A percentile compares a stretch with the other conserved stretches of the same genome.
Conservation (phyloP, 2,113 vertebrate genomes). For the Heterochromis multidens region DNA sequence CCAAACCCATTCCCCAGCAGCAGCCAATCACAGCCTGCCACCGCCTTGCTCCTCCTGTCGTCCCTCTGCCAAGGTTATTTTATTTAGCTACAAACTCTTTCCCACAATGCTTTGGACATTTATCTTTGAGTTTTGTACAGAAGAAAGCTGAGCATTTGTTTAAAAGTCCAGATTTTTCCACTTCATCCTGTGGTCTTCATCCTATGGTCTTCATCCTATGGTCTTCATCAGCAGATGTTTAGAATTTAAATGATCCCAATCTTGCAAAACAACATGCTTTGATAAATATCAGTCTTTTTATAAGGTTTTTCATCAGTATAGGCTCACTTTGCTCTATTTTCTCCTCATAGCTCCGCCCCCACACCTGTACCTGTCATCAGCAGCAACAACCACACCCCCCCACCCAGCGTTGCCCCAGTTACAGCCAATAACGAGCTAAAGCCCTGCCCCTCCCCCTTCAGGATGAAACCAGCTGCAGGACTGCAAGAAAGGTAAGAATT, state of each 20-base stretch:
- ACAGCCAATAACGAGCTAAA: constrained; percentile 74
- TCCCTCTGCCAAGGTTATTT: constrained; percentile 49
- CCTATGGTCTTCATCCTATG: too few species aligned
- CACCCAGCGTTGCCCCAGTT: neutral
- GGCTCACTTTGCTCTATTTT: neutral
- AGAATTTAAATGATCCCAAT: neutral
- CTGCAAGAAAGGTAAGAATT: constrained; percentile 86
- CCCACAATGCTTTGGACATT: neutral
- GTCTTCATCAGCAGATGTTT: neutral
- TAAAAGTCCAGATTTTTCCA: neutral
- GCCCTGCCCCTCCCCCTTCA: constrained; percentile 90
- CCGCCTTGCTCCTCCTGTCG: constrained; percentile 23
- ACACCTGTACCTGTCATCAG: neutral
- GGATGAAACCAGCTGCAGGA: constrained; percentile 92
- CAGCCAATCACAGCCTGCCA: constrained; percentile 60
- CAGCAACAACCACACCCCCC: constrained; percentile 19
- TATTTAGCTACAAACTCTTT: neutral
- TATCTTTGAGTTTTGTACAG: neutral
- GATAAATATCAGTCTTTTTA: too few species aligned
- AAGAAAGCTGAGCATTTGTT: neutral
- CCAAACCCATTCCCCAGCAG: constrained; percentile 62
- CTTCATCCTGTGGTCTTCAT: neutral
- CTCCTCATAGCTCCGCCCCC: constrained; percentile 15
- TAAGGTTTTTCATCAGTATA: neutral
- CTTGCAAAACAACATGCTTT: neutral